These are phyloP conservation scores for Axea sp. DNA, from an alignment of 2,888 invertebrate species.

Conservation along the genomic window DNA sequence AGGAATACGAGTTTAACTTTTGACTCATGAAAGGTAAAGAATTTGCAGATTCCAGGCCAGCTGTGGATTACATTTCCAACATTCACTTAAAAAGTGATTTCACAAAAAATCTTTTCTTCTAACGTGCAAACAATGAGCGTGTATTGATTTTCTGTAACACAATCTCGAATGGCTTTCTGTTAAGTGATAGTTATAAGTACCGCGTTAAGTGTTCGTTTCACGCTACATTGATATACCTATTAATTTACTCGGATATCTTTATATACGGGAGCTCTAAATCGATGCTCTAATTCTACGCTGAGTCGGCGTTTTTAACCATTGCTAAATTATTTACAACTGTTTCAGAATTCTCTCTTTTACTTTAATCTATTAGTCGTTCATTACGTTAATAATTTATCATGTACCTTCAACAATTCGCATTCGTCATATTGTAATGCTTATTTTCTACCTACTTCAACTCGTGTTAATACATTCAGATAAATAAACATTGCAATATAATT, in stretches of 20 bases:
- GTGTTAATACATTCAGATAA: too few species aligned
- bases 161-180: constrained; percentile 78
- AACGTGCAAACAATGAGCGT: constrained; percentile 67
- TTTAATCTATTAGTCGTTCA: too few species aligned
- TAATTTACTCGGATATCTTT: constrained; percentile 72
- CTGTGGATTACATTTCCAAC: constrained; percentile 62
- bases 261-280: constrained; percentile 47
- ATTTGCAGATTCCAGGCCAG: constrained; percentile 29
- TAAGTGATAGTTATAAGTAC: constrained; percentile 75
- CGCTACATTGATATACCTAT: constrained; percentile 76
- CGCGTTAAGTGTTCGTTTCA: constrained; percentile 78
- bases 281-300: constrained; percentile 30
- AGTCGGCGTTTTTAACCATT: constrained; percentile 38
- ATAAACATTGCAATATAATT: too few species aligned
- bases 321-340: constrained; percentile 31
- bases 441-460: too few species aligned
- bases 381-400: too few species aligned
- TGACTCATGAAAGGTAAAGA: constrained; percentile 13
- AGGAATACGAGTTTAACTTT: constrained; percentile 30
- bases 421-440: too few species aligned
- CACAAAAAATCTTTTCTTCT: constrained; percentile 63
- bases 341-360: constrained; percentile 13
- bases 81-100: constrained; percentile 62
- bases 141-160: constrained; percentile 79
- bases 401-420: too few species aligned